Evolutionary conservation across 2,113 vertebrate species (phyloP).

Genomic region (Limanda limanda): DNA sequence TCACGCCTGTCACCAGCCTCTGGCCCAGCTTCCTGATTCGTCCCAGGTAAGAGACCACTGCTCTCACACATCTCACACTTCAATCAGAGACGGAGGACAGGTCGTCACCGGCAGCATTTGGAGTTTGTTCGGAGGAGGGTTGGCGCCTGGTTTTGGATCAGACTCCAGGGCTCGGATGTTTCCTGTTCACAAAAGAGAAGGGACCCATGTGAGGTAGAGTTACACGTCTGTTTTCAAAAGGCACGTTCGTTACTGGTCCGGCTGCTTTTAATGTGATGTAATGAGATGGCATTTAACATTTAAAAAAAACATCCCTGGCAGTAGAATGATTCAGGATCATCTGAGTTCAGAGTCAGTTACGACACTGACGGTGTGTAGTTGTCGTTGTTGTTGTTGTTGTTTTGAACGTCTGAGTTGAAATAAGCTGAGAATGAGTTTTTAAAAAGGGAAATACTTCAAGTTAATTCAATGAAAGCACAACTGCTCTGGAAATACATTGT

Average conservation of each 20-base stretch:
- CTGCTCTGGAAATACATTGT: no score
- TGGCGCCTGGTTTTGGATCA: conserved; percentile 1
- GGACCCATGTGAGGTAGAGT: conserved; percentile 20
- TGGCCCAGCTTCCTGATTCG: conserved; percentile 24
- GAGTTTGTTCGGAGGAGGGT: not conserved
- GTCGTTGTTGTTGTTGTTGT: no score
- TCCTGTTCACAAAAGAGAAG: conserved; percentile 27
- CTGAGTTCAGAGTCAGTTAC: not conserved
- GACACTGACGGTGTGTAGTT: not conserved
- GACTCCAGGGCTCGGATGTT: not conserved
- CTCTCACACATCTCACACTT: conserved; percentile 11
- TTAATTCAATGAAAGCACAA: no score
- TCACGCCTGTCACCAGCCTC: conserved; percentile 30
- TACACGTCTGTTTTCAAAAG: conserved; percentile 1
- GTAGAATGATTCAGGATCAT: not conserved
- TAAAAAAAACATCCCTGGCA: not conserved
- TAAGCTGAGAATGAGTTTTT: no score
- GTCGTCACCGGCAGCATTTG: not conserved
- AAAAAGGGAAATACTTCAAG: no score
- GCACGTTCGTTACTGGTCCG: not conserved
- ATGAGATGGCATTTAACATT: no score
- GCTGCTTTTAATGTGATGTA: conserved; percentile 2
- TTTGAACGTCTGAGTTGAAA: no score
- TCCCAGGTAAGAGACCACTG: conserved; percentile 54
- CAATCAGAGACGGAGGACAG: not conserved